phyloP scores from a whole-genome alignment of 1,140 invertebrate species.

The Cepaea nemoralis region DNA sequence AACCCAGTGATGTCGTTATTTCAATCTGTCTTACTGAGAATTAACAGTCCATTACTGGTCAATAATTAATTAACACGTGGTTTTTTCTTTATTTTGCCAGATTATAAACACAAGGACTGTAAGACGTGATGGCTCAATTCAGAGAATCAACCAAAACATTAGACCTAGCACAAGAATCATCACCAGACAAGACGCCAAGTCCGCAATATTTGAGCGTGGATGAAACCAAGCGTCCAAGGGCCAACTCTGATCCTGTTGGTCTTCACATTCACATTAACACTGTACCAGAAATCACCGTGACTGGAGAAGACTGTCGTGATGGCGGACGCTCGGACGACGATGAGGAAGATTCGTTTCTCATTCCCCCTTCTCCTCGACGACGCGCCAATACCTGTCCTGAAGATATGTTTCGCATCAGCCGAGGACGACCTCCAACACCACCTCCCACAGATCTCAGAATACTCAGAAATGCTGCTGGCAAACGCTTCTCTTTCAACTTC shows the following conservation, averaged over 20 bases:
- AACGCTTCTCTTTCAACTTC: constrained; percentile 33
- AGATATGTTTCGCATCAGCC: constrained; percentile 27
- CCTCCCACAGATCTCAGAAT: constrained; percentile 19
- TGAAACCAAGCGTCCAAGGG: constrained; percentile 32
- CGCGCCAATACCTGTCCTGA: constrained; percentile 36
- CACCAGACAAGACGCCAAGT: not conserved
- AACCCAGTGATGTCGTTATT: too few relatives aligned
- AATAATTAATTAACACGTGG: too few relatives aligned
- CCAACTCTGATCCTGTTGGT: constrained; percentile 34
- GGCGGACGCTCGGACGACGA: not conserved
- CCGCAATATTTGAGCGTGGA: constrained; percentile 20
- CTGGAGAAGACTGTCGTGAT: constrained; percentile 13
- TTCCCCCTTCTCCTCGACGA: constrained; percentile 21
- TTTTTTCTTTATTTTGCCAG: too few relatives aligned
- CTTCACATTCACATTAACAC: constrained; percentile 4
- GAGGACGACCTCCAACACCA: constrained; percentile 26
- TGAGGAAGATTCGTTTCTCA: not conserved
- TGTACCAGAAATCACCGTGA: constrained; percentile 34
- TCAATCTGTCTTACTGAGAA: too few relatives aligned
- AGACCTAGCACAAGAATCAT: not conserved
- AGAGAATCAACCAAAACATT: not conserved
- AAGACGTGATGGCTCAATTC: not conserved
- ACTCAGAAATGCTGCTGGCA: not conserved
- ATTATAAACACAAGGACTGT: not conserved
- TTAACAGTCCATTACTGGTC: too few relatives aligned